Evolutionary conservation across 2,888 invertebrate genomes (phyloP), one percentile per base, ranked within the genome.

Genomic region (Lasioglossum calceatum): DNA sequence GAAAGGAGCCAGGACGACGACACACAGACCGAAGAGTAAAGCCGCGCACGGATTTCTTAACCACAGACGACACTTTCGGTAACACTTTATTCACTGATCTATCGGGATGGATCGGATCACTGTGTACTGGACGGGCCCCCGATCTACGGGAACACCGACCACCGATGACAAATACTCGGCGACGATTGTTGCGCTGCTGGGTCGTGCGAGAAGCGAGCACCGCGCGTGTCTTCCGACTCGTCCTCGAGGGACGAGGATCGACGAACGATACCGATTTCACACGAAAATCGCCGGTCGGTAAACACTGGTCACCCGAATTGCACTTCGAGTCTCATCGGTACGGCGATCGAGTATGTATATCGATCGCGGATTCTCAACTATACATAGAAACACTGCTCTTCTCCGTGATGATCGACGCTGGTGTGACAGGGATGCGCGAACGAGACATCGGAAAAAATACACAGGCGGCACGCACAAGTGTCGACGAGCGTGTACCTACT

Each of bases 251-350:
- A 67, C 86, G 87, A 82, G 75, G 78, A 80, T 79, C 64, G 54
- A 77, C 85, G 80, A 85, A 27, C 54, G 70, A 81, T 75, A 78
- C 73, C 84, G 80, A 90, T 85, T 82, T 47, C 42, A 19, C 81
- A 85, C 76, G 81, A 84, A 81, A 78, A 81, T 80, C 61, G 27
- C 75, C 80, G 79, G 80, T 83, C 81, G 85, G 47, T 90, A 90
- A 90, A 89, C 77, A 76, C 81, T 23, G 36, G 8, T 64, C 64
- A 32, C 32, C 64, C 54, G 67, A 70, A 73, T 54, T 14, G 27
- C 39, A 72, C 44, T 42, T 71, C n/a, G 67, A 47, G 39, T 85
- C 36, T 32, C 76, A 8, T 64, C 19, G 64, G 32, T 3, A 36
- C 32, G 42, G 36, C 23, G 77, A 81, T 82, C 82, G 79, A 77